phyloP scores from a whole-genome alignment of 2,888 invertebrate genomes.

The Polyommatus iphigenia region DNA sequence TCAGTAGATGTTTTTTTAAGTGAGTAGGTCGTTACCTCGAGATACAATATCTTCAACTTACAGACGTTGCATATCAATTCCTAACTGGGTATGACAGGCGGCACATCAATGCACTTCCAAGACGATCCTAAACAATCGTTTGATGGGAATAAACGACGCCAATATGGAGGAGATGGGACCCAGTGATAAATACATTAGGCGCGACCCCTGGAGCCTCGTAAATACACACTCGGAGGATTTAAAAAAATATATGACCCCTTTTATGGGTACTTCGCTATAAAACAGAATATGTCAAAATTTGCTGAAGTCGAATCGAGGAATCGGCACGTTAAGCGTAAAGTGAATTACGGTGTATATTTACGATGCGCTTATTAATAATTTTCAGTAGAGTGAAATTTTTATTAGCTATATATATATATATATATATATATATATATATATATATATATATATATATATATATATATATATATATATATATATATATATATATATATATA shows the following conservation, averaged over 20 bases:
- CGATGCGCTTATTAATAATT: neutral
- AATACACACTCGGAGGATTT: conserved; percentile 29
- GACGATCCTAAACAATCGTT: conserved; percentile 35
- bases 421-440: no score
- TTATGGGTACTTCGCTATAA: conserved; percentile 29
- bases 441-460: no score
- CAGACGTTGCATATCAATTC: neutral
- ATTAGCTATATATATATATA: no score
- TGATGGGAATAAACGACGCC: conserved; percentile 40
- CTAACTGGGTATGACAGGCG: conserved; percentile 34
- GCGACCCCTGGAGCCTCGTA: conserved; percentile 29
- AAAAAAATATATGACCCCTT: conserved; percentile 28
- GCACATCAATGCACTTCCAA: conserved; percentile 37
- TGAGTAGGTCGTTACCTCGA: neutral
- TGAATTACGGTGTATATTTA: neutral
- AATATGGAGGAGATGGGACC: conserved; percentile 36
- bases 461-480: no score
- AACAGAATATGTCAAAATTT: conserved; percentile 29
- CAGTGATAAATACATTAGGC: conserved; percentile 37
- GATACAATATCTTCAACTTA: neutral
- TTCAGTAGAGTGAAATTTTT: neutral
- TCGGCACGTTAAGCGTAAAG: neutral
- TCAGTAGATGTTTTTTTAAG: no score
- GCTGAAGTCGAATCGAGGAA: conserved; percentile 12
- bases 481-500: no score